These are phyloP conservation scores for Parazoanthus darwini DNA, from an alignment of 92 coral and sea anemone species.

Conservation along the genomic window DNA sequence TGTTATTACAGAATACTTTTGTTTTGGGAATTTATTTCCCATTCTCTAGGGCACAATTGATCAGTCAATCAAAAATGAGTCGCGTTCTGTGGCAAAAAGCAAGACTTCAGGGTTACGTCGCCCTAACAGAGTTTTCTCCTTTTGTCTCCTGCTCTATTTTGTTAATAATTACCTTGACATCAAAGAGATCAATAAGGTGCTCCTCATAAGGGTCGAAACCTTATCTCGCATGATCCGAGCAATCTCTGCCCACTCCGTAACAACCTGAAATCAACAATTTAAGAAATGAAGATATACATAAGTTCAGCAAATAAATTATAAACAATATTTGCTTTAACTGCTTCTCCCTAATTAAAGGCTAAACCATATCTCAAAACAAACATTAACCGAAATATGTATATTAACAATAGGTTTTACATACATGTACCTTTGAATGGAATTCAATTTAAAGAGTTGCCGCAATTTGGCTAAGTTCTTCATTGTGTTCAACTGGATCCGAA, in stretches of 20 bases:
- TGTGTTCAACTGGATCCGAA: too few relatives aligned
- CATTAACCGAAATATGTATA: too few relatives aligned
- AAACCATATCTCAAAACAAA: too few relatives aligned
- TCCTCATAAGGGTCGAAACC: not conserved
- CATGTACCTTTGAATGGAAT: too few relatives aligned
- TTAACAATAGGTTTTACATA: too few relatives aligned
- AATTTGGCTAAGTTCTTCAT: too few relatives aligned
- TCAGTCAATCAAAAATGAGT: constrained; percentile 31
- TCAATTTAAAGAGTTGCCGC: too few relatives aligned
- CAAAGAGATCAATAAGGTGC: constrained; percentile 1
- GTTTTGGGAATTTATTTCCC: constrained; percentile 44
- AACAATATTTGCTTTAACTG: too few relatives aligned
- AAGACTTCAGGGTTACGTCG: not conserved
- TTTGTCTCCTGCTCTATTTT: not conserved
- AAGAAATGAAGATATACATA: too few relatives aligned
- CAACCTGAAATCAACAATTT: not conserved
- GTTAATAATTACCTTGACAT: not conserved
- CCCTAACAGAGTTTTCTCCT: not conserved
- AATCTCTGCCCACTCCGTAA: not conserved
- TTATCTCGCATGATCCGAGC: not conserved
- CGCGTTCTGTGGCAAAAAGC: not conserved
- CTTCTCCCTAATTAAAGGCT: too few relatives aligned
- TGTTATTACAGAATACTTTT: constrained; percentile 33
- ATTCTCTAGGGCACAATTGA: not conserved
- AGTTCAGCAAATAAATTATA: too few relatives aligned